Evolutionary conservation across 2,113 vertebrate genomes (phyloP), one percentile per base, ranked within the genome.

Genomic region (Tenrec ecaudatus): DNA sequence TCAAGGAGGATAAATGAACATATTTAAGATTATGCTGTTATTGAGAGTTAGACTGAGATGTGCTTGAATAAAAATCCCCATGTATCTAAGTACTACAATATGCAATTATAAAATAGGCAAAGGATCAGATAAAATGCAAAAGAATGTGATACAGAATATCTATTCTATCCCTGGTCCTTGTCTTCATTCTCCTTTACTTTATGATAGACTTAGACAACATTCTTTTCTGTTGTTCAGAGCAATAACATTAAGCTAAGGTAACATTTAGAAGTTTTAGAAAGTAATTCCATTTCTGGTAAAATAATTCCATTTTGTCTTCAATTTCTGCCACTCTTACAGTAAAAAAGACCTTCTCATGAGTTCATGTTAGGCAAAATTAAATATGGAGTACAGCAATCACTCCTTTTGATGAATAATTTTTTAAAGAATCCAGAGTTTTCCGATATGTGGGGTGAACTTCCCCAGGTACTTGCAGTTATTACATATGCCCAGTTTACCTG

Each of bases 231-330:
- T 33, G 53, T 6, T 90, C 17, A 92, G 8, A 88, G n/a, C 38
- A 9, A 27, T 81, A 47, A 23, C 11, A n/a, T 31, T 79, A 89
- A 23, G 23, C 68, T 94, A n/a, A 76, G 7, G 11, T 58, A 88
- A 88, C 58, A 89, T 60, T 92, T 87, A 66, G 29, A 68, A 85
- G 38, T 82, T 77, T 71, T 86, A 90, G 89, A 5, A 62, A 40
- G 78, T 78, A 90, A 86, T 64, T 86, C 27, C 0, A 62, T 86
- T 95, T 91, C 17, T 80, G 10, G 29, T 11, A 81, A 66, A 95
- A 58, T 81, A 87, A 29, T 3, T 82, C 12, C 23, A 78, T 33
- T 69, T n/a, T 90, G 4, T 68, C 36, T 93, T 83, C 68, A 75
- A 33, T 91, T 82, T 88, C 33, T 79, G 12, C 27, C 76, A 16